Evolutionary conservation across 2,113 vertebrate genomes (phyloP).

Genomic region (Alaudala cheleensis): DNA sequence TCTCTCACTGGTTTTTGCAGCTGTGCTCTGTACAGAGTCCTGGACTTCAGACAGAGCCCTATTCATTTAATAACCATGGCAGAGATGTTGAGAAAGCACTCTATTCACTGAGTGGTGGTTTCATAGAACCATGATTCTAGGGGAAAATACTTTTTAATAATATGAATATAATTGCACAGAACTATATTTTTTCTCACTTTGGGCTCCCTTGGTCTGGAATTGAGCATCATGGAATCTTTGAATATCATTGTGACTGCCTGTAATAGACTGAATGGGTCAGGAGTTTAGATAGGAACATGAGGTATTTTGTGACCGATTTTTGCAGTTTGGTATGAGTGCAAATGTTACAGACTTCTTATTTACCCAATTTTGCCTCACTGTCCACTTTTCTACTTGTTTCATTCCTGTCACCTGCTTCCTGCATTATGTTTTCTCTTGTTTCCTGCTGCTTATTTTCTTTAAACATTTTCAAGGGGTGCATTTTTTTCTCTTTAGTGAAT

Average conservation of each 20-base stretch:
- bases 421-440: neutral
- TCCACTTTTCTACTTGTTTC: neutral
- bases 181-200: neutral
- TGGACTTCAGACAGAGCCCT: constrained; percentile 13
- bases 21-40: neutral
- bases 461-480: neutral
- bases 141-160: neutral
- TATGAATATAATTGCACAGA: neutral
- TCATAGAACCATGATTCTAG: neutral
- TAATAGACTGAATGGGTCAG: neutral
- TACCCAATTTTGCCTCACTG: neutral
- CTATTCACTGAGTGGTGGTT: neutral
- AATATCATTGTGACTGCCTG: neutral
- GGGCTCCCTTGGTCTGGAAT: neutral
- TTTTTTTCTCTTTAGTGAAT: neutral
- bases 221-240: neutral
- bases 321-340: neutral
- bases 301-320: neutral
- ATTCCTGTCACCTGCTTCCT: neutral
- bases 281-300: neutral
- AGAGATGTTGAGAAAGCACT: neutral
- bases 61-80: neutral
- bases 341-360: neutral
- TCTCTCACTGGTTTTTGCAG: neutral
- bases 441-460: neutral